Base-by-base conservation (phyloP, 2,888 invertebrate genomes). In the Cephus runcator region DNA sequence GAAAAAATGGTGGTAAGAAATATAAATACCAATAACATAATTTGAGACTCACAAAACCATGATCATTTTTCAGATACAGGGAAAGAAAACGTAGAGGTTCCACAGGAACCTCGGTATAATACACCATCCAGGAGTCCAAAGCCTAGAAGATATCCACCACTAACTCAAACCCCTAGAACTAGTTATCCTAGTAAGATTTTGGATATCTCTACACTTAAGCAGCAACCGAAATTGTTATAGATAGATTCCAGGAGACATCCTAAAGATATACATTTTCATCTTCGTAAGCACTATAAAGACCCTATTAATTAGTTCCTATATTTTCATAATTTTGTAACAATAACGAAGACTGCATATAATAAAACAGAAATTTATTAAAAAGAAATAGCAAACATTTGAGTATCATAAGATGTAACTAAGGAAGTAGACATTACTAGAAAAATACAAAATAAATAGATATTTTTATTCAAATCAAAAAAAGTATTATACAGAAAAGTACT, bases 141-240 rank as follows among this genome's bases (percentile, higher is more conserved):
- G 33, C 56, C 81, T 35, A 71, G 76, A 78, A 82, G 81, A 79
- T 79, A 79, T 75, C 79, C 76, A 1, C 75, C 84, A 71, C 80
- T 83, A 76, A 80, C 79, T 69, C 88, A 84, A 76, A 87, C 85
- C 30, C 83, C 86, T 40, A 87, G 84, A 77, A 84, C 82, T 23
- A 86, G 80, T 79, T 84, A 81, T 79, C 92, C 93, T 69, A 93
- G 93, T 68, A 94, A 93, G 89, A 94, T 95, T 89, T 90, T 95
- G 84, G 95, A 95, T 88, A 94, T 95, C 80, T 94, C 95, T 73
- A 94, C 94, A 74, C 92, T 95, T 76, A 95, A 94, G 88, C 94
- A 94, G 85, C 95, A 95, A 89, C 94, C 95, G 0, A 95, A 95
- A 91, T 92, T 95, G 79, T 92, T 95, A 83, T 93, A 90, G 12